Conservation (phyloP, 2,888 invertebrate species). For the Lydus trimaculatus region DNA sequence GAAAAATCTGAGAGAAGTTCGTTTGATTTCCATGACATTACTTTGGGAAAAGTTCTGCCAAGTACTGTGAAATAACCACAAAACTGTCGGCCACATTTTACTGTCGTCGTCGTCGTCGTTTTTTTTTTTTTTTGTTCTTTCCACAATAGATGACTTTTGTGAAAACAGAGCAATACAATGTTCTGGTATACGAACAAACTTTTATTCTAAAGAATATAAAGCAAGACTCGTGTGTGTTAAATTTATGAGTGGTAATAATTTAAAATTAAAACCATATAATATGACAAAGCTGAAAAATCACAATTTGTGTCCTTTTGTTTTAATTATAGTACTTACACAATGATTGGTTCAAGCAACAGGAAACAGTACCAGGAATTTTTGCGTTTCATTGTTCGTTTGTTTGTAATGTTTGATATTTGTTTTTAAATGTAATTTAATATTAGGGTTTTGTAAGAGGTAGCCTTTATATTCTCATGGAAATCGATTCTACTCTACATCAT, state of each 20-base stretch:
- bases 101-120: background rate
- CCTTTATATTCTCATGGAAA: background rate
- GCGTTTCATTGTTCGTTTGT: background rate
- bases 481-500: background rate
- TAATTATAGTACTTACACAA: too few species aligned
- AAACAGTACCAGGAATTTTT: too few species aligned
- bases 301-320: too few species aligned
- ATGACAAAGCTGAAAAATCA: background rate
- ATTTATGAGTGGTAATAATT: background rate
- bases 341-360: too few species aligned
- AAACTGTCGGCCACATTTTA: slow-evolving; percentile 2
- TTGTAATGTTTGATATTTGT: background rate
- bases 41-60: background rate
- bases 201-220: background rate
- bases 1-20: background rate
- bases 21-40: background rate
- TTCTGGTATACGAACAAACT: background rate
- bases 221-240: background rate
- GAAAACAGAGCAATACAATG: background rate
- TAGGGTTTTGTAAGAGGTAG: background rate
- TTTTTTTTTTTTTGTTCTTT: background rate
- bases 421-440: background rate
- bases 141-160: background rate
- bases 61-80: background rate
- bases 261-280: background rate